These are phyloP conservation scores for Drosophila pullipes DNA, from an alignment of 2,888 invertebrate genomes.

Conservation along the genomic window DNA sequence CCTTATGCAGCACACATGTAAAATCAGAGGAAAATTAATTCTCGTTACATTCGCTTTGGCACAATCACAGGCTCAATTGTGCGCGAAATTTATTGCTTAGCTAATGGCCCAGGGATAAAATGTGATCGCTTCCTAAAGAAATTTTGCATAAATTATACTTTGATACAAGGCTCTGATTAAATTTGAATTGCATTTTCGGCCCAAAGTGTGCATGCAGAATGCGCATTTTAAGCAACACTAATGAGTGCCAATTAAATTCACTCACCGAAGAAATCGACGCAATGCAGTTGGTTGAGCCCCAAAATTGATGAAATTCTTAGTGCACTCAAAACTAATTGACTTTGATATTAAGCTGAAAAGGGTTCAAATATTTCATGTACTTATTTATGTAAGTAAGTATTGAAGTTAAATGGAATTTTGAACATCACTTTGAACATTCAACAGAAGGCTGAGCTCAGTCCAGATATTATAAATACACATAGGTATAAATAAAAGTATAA, in stretches of 20 bases:
- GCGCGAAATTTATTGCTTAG: constrained; percentile 75
- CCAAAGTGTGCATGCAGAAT: constrained; percentile 30
- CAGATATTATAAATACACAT: not conserved
- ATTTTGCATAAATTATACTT: constrained; percentile 66
- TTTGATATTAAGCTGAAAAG: not conserved
- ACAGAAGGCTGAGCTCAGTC: not conserved
- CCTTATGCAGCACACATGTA: constrained; percentile 45
- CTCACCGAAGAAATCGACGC: constrained; percentile 30
- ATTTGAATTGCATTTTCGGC: constrained; percentile 51
- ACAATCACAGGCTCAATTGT: constrained; percentile 70
- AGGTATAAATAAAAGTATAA: no score
- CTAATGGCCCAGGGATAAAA: constrained; percentile 75
- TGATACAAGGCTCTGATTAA: constrained; percentile 56
- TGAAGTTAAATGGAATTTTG: not conserved
- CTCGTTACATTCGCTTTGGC: constrained; percentile 69
- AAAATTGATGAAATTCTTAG: constrained; percentile 14
- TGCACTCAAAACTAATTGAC: not conserved
- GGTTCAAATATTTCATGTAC: not conserved
- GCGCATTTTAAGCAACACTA: constrained; percentile 36
- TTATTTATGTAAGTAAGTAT: not conserved
- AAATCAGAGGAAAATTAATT: constrained; percentile 78
- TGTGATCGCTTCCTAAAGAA: constrained; percentile 36
- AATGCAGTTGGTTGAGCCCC: constrained; percentile 36
- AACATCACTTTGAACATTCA: not conserved
- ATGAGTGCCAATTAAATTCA: constrained; percentile 56